Percentiles rank a stretch among this genome's conserved stretches.
Conservation (phyloP, 2,888 invertebrate species). For the Polylopha cassiicola region DNA sequence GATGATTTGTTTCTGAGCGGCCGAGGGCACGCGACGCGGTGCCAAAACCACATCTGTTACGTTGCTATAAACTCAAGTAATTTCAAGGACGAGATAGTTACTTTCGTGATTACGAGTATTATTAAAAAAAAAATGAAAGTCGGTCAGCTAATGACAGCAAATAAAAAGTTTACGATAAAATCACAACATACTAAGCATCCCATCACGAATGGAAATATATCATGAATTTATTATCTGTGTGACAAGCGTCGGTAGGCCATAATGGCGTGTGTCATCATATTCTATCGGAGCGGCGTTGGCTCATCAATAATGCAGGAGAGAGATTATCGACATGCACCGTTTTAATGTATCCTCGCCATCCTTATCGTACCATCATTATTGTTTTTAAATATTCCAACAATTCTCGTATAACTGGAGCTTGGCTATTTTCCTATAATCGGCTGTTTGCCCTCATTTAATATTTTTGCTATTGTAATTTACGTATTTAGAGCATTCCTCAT, state of each 20-base stretch:
- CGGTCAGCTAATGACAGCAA: slow-evolving; percentile 1
- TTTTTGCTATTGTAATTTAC: neutral
- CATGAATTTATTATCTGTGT: slow-evolving; percentile 55
- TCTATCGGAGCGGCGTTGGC: slow-evolving; percentile 55
- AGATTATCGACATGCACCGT: slow-evolving; percentile 71
- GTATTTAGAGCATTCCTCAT: neutral
- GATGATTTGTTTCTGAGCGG: slow-evolving; percentile 60
- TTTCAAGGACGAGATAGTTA: slow-evolving; percentile 2
- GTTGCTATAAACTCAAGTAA: slow-evolving; percentile 18
- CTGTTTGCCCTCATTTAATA: slow-evolving; percentile 5
- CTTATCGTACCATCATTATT: slow-evolving; percentile 65
- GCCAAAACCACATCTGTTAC: slow-evolving; percentile 34
- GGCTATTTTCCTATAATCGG: slow-evolving; percentile 34
- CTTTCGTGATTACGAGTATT: no score
- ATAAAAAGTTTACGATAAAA: slow-evolving; percentile 29
- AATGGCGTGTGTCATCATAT: slow-evolving; percentile 70
- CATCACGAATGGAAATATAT: slow-evolving; percentile 54
- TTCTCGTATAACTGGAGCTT: slow-evolving; percentile 54
- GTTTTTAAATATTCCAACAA: slow-evolving; percentile 56
- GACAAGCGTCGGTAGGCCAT: slow-evolving; percentile 54
- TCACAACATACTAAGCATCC: slow-evolving; percentile 50
- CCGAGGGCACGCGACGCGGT: slow-evolving; percentile 52
- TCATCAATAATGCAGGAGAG: slow-evolving; percentile 68
- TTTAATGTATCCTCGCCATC: slow-evolving; percentile 52
- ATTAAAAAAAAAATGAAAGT: neutral